Evolutionary conservation across 1,140 invertebrate genomes (phyloP), one percentile per base, ranked within the genome.

Genomic region (Pararge aegeria): DNA sequence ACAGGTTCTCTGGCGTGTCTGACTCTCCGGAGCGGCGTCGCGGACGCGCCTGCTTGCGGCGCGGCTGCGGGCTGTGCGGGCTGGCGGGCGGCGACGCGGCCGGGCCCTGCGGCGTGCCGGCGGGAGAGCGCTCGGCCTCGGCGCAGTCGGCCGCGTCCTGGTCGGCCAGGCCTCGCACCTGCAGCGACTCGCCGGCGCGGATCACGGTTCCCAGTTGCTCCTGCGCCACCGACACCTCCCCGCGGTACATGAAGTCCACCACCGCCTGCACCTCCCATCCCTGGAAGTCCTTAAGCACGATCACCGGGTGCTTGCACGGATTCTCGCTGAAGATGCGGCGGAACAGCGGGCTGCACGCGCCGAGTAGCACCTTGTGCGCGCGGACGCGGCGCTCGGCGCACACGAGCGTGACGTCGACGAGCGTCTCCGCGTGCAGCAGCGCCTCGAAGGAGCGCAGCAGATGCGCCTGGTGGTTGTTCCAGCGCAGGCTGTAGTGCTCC

Each of bases 231-330:
- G 94, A 95, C 51, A 97, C 96, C 88, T 97, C 96, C 21, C 97
- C 97, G 52, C 95, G 94, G 89, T 97, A 97, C 96, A 97, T 98
- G 68, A 98, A 98, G 85, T 97, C 95, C 42, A 97, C 94, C 20
- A 97, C 94, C 5, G 96, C 95, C 75, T 96, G 94, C 34, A 97
- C 93, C 68, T 97, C 96, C 92, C 95, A 95, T 55, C 94, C 95
- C 70, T 93, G 92, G 72, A 97, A 95, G 86, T 97, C 96, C 85
- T 97, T 97, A 15, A 97, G 83, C 46, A 97, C 95, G 75, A 98
- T 96, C 48, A 97, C 95, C 7, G 97, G 96, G 82, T 97, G 96
- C 78, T 97, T 97, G 91, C 96, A 97, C n/a, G 96, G 96, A 69
- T 96, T 97, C 69, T 97, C 96, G 53, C 94, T 93, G 78, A 98